Conservation (phyloP, 2,797 vertebrate genomes). For the Acridotheres tristis region DNA sequence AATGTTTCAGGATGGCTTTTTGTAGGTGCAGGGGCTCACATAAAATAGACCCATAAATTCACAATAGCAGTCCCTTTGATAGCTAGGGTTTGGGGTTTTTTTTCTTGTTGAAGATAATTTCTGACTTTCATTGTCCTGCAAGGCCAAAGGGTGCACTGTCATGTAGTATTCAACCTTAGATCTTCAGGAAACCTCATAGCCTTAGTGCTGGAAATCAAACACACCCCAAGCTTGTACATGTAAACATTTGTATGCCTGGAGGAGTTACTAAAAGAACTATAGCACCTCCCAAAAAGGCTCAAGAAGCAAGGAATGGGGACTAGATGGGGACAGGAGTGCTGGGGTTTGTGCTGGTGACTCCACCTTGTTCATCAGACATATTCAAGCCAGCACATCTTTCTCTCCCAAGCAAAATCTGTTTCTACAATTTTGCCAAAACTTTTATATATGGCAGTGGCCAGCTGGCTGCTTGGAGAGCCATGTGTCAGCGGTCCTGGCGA, state of each 20-base stretch:
- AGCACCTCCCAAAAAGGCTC: neutral
- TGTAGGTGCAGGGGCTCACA: neutral
- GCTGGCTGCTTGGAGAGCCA: conserved; percentile 70
- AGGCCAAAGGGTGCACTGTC: neutral
- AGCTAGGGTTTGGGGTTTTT: rapidly evolving
- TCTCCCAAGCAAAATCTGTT: conserved; percentile 59
- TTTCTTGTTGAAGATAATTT: neutral
- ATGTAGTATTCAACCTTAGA: neutral
- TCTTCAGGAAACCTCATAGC: neutral
- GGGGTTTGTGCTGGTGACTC: conserved; percentile 13
- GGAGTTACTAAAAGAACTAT: neutral
- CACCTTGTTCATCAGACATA: conserved; percentile 37
- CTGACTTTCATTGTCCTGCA: neutral
- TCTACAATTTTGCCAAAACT: conserved; percentile 58
- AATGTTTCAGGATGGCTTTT: neutral
- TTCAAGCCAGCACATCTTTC: conserved; percentile 39
- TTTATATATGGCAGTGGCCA: conserved; percentile 69
- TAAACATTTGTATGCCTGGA: neutral
- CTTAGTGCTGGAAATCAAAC: neutral
- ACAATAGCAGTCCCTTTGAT: neutral
- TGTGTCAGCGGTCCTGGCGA: conserved; percentile 64
- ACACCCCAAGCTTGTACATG: neutral
- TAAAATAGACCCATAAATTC: neutral
- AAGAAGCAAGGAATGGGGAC: neutral
- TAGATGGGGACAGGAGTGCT: neutral